Percentiles rank a stretch among this genome's conserved stretches.
These are phyloP conservation scores for Caerostris extrusa DNA, from an alignment of 1,140 invertebrate species.

Conservation along the genomic window DNA sequence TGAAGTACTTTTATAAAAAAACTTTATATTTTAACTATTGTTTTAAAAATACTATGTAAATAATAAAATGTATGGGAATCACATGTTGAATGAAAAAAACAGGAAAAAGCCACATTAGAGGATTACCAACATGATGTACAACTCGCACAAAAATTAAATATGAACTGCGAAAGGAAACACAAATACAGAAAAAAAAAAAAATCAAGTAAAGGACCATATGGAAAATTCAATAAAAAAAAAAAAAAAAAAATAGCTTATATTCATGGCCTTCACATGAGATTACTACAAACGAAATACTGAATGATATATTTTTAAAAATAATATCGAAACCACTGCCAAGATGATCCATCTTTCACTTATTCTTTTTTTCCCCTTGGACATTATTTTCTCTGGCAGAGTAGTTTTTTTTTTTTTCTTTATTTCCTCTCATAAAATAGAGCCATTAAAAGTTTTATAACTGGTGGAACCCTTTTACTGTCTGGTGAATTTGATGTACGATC, in stretches of 20 bases:
- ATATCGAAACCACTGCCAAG: not conserved
- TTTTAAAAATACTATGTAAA: no score
- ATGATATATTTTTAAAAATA: slow-evolving; percentile 24
- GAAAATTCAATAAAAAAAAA: not conserved
- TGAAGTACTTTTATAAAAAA: no score
- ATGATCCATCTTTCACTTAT: slow-evolving; percentile 16
- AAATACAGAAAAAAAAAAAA: no score
- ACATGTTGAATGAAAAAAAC: no score
- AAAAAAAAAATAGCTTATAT: not conserved
- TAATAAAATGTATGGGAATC: no score
- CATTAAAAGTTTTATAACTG: slow-evolving; percentile 6
- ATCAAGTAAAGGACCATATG: not conserved
- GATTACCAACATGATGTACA: no score
- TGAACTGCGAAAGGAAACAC: no score
- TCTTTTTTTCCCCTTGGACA: not conserved
- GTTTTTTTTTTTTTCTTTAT: slow-evolving; percentile 4
- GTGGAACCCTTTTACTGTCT: slow-evolving; percentile 48
- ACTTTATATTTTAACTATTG: no score
- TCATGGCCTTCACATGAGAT: not conserved
- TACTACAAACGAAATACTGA: slow-evolving; percentile 9
- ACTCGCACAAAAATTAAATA: no score
- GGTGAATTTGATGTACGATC: slow-evolving; percentile 31
- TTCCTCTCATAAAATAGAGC: slow-evolving; percentile 16
- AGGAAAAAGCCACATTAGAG: no score
- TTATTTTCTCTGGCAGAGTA: not conserved